A percentile compares a stretch with the other conserved stretches of the same genome.
These are phyloP conservation scores for Polypedilum vanderplanki DNA, from an alignment of 1,140 invertebrate genomes.

Conservation along the genomic window DNA sequence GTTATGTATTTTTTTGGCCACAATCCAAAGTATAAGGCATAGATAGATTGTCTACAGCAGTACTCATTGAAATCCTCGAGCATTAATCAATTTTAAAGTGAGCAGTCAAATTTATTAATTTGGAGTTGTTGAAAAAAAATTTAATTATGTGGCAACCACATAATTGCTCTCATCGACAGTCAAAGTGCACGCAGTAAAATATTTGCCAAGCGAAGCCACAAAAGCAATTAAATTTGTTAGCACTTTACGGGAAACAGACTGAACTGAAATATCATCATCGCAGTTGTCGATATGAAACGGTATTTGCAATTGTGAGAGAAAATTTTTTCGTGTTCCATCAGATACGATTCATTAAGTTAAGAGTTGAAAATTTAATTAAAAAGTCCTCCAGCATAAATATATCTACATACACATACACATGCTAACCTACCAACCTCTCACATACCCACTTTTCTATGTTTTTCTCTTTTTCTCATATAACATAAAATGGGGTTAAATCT, in stretches of 20 bases:
- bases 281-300: too few relatives aligned
- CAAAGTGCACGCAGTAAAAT: too few relatives aligned
- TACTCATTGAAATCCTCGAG: too few relatives aligned
- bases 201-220: neutral
- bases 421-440: neutral
- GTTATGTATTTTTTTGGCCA: neutral
- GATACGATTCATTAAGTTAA: conserved; percentile 14
- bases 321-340: neutral
- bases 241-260: neutral
- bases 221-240: neutral
- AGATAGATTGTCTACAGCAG: too few relatives aligned
- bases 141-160: too few relatives aligned
- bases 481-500: neutral
- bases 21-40: neutral
- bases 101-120: too few relatives aligned
- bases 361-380: conserved; percentile 28
- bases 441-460: neutral
- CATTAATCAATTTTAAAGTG: too few relatives aligned
- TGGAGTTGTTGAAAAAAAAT: too few relatives aligned
- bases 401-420: too few relatives aligned
- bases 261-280: too few relatives aligned
- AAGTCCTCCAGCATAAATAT: neutral
- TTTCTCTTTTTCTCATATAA: neutral
- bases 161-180: too few relatives aligned
- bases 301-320: neutral